Evolutionary conservation across 2,113 vertebrate genomes (phyloP).

Genomic region (Manacus vitellinus): DNA sequence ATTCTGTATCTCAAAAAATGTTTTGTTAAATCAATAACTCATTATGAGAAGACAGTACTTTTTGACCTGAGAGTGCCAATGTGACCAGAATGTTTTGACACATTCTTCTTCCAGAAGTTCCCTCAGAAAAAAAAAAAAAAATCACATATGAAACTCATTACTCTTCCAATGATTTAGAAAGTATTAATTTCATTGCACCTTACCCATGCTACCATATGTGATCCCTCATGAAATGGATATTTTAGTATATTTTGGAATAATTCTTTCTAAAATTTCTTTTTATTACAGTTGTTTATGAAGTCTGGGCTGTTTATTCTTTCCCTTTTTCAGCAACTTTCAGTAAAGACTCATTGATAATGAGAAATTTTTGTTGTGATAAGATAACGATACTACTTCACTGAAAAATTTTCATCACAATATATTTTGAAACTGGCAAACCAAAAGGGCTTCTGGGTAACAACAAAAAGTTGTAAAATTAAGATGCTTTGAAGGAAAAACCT

Average conservation of each 20-base stretch:
- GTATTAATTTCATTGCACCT: neutral
- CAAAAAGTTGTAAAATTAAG: neutral
- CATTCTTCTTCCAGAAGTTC: neutral
- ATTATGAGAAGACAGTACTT: neutral
- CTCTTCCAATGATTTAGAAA: neutral
- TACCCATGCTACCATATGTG: neutral
- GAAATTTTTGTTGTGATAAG: neutral
- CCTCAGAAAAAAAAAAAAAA: neutral
- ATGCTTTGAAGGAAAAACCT: neutral
- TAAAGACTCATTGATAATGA: neutral
- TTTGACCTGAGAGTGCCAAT: neutral
- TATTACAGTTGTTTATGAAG: neutral
- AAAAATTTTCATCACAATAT: neutral
- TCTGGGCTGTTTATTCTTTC: neutral
- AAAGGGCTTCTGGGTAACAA: neutral
- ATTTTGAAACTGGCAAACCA: neutral
- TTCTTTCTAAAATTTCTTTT: neutral
- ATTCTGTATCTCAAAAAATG: neutral
- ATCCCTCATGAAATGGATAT: neutral
- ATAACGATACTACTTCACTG: neutral
- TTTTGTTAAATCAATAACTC: neutral
- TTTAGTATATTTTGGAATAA: neutral
- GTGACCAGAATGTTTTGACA: neutral
- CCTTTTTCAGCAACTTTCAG: neutral
- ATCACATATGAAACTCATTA: neutral